Percentiles rank a stretch among this genome's conserved stretches.
These are phyloP conservation scores for Peromyscus californicus DNA, from an alignment of 2,113 vertebrate genomes.

Conservation along the genomic window DNA sequence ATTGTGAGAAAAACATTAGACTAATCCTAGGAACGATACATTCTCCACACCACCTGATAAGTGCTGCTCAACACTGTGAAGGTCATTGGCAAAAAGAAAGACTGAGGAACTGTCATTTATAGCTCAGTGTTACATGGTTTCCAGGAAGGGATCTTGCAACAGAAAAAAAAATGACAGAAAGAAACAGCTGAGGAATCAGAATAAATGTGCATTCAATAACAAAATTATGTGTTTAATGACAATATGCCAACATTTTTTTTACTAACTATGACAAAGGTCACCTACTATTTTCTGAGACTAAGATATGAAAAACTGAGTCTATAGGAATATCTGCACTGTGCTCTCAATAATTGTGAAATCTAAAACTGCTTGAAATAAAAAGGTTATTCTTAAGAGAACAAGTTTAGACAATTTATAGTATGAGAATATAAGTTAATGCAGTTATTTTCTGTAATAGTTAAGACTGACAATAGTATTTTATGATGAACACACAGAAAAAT, in stretches of 20 bases:
- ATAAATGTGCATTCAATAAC: background rate
- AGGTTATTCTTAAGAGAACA: background rate
- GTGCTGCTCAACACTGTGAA: background rate
- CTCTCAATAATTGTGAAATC: background rate
- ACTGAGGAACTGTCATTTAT: background rate
- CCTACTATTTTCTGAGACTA: background rate
- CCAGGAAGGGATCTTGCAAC: background rate
- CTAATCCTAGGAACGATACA: background rate
- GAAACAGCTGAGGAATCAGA: background rate
- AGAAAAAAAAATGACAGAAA: background rate
- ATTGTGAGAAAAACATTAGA: background rate
- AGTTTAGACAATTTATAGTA: background rate
- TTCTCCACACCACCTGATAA: background rate
- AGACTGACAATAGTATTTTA: background rate
- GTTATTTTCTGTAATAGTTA: background rate
- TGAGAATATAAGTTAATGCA: background rate
- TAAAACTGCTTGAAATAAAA: constrained; percentile 46
- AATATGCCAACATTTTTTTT: background rate
- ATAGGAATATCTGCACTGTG: background rate
- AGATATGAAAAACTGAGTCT: background rate
- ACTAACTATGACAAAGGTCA: background rate
- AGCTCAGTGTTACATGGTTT: background rate
- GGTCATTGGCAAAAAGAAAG: background rate
- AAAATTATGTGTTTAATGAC: background rate
- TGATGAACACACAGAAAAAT: background rate